phyloP scores from a whole-genome alignment of 1,140 invertebrate species.

The Lamellibrachia luymesi region DNA sequence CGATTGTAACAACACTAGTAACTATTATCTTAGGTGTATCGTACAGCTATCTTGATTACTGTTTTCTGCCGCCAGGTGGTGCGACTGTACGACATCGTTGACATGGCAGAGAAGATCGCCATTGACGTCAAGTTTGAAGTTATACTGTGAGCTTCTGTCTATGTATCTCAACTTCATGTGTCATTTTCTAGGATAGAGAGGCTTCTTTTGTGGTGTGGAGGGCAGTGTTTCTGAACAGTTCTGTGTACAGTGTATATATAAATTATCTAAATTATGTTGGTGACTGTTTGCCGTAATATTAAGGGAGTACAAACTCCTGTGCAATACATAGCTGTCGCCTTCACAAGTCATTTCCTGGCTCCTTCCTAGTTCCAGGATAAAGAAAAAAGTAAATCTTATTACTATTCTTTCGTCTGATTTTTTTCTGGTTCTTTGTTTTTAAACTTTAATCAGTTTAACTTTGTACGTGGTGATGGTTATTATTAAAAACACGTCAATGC shows the following conservation, averaged over 20 bases:
- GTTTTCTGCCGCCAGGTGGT: slow-evolving; percentile 60
- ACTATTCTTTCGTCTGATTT: not conserved
- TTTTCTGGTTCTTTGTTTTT: not conserved
- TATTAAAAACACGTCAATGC: not conserved
- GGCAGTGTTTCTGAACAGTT: not conserved
- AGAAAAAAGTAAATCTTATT: not conserved
- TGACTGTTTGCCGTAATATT: not conserved
- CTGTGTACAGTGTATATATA: not conserved
- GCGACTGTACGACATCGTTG: slow-evolving; percentile 91
- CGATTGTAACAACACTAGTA: too few relatives aligned
- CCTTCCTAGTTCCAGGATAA: not conserved
- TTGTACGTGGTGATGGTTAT: not conserved
- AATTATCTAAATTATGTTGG: not conserved
- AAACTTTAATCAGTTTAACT: not conserved
- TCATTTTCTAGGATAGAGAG: not conserved
- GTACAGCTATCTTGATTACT: slow-evolving; percentile 31
- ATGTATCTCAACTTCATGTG: not conserved
- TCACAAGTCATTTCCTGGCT: not conserved
- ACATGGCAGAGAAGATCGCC: slow-evolving; percentile 84
- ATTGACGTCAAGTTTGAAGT: slow-evolving; percentile 97
- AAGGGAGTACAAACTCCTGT: not conserved
- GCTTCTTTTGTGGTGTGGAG: not conserved
- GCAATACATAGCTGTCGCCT: not conserved
- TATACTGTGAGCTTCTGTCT: slow-evolving; percentile 63
- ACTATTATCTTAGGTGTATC: not conserved